Base-by-base conservation (phyloP, 2,888 invertebrate species). In the Drosophila lutescens region DNA sequence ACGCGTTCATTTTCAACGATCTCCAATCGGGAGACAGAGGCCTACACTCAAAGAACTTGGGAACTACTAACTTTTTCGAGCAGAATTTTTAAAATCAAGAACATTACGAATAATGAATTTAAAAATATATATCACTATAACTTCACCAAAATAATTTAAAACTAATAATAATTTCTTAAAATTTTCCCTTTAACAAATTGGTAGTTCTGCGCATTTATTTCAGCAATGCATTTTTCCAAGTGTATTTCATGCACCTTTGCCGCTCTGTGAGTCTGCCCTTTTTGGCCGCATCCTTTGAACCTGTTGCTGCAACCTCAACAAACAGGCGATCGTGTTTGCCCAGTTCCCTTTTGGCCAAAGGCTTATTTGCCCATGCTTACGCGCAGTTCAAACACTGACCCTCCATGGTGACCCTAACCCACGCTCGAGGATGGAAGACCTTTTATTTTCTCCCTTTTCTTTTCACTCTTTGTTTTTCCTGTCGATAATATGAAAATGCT, bases 261-360 rank as follows among this genome's bases (percentile, higher is more conserved):
- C 17, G 50, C 17, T 49, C 30, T 38, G 20, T 58, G 55, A 65
- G 61, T 53, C 51, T 57, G 46, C 59, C 59, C 56, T 36, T 66
- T 61, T 61, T 65, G 60, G 69, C 58, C 79, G 79, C 82, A 86
- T 84, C 86, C 88, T 89, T 88, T 90, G 88, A 90, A 89, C 86
- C 80, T 87, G 80, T 83, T 80, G 79, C 77, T 53, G 74, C 68
- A 80, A 84, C 86, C 84, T 84, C 84, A 84, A 86, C 84, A 86
- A 85, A 86, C 79, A 84, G 62, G 66, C 63, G 76, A 78, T 74
- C 62, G 56, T 81, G 65, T 82, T 80, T 83, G 77, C 59, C 57
- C 79, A 75, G 73, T 69, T 82, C 78, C 82, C 61, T 74, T 46
- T 58, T 66, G 66, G 65, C 73, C 71, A 67, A 76, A 76, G 70